Conservation (phyloP, 2,797 vertebrate species). For the Phataginus tetradactyla region DNA sequence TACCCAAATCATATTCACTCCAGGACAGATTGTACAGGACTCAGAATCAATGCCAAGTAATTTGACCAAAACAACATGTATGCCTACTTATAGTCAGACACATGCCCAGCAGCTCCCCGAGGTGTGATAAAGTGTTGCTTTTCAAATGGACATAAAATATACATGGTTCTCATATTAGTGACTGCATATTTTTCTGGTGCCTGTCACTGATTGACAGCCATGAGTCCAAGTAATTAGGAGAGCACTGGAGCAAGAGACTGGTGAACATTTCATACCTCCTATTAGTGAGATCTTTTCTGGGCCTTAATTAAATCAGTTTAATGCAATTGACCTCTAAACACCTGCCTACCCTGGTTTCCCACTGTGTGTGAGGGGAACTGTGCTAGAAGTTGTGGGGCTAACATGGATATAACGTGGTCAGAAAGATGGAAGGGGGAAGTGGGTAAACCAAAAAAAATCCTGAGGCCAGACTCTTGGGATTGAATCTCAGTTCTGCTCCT, state of each 20-base stretch:
- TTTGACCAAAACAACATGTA: conserved; percentile 39
- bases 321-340: conserved; percentile 25
- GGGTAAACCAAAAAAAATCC: not conserved
- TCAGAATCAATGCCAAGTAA: conserved; percentile 33
- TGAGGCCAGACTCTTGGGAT: not conserved
- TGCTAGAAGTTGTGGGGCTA: not conserved
- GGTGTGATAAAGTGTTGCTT: conserved; percentile 67
- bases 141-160: conserved; percentile 76
- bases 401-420: not conserved
- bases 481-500: not conserved
- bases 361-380: not conserved
- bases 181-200: conserved; percentile 41
- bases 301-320: conserved; percentile 24
- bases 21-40: not conserved
- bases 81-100: conserved; percentile 69
- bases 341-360: not conserved
- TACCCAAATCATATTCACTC: not conserved
- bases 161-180: conserved; percentile 69
- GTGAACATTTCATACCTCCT: conserved; percentile 61
- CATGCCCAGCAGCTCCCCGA: conserved; percentile 56
- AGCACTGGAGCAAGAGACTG: conserved; percentile 29
- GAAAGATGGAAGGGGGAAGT: not conserved
- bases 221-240: conserved; percentile 58
- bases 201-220: conserved; percentile 53
- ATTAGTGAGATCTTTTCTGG: conserved; percentile 61